These are phyloP conservation scores for Upupa epops DNA, from an alignment of 2,113 vertebrate species.

Conservation along the genomic window DNA sequence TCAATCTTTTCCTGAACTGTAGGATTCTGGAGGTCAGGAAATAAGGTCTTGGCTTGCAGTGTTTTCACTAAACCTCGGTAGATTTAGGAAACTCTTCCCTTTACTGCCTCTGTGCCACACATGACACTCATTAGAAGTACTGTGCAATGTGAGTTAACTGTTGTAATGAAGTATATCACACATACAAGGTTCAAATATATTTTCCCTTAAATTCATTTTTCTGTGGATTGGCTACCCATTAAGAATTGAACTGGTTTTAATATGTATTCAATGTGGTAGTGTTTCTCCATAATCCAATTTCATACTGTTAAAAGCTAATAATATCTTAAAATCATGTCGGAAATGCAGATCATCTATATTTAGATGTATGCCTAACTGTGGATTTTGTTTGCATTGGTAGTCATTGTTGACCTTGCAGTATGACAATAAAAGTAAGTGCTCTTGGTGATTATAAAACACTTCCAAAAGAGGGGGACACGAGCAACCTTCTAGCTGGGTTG, in stretches of 20 bases:
- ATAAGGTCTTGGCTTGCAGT: neutral
- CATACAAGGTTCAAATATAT: neutral
- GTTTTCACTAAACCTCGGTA: neutral
- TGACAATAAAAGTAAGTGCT: neutral
- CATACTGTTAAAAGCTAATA: neutral
- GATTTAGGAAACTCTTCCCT: neutral
- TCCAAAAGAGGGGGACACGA: neutral
- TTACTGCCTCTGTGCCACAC: neutral
- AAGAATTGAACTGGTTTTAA: neutral
- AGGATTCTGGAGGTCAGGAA: neutral
- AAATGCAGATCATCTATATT: neutral
- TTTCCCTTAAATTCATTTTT: neutral
- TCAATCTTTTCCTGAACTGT: conserved; percentile 26
- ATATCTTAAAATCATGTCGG: neutral
- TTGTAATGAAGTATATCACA: neutral
- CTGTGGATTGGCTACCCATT: neutral
- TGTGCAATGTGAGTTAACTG: neutral
- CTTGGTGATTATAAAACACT: neutral
- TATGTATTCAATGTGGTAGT: neutral
- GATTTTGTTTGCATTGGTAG: neutral
- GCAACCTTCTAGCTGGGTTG: neutral
- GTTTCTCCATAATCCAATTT: neutral
- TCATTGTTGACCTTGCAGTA: neutral
- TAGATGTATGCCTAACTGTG: neutral
- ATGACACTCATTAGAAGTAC: neutral